Evolutionary conservation across 2,888 invertebrate species (phyloP), one percentile per base, ranked within the genome.

Genomic region (Carpatolechia fugitivella): DNA sequence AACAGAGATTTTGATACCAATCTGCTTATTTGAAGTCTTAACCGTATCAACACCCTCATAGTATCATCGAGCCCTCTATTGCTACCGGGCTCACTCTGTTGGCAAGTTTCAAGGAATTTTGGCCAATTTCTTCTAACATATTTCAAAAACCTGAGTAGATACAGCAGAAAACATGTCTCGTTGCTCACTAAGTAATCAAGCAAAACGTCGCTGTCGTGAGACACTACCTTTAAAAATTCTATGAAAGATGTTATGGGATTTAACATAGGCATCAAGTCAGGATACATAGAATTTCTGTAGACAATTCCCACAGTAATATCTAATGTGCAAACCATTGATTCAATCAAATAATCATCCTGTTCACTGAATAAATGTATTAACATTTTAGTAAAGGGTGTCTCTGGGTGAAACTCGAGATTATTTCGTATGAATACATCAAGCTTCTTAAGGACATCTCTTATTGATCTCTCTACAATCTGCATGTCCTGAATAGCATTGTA

Each of bases 301-400:
- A 95, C 95, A 55, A 97, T 94, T 38, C 96, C 97, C 20, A 95
- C 94, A 0, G 95, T 96, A 46, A 97, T 96, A 79, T 97, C 97
- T 49, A 97, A 82, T 35, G 96, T 96, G 78, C 97, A 97, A 6
- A 97, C 95, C 97, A 97, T 97, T 2, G 96, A 95, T 87, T 97
- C 97, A 56, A 97, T 95, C 65, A 97, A 85, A 70, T 96, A 96
- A 81, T 97, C 97, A 74, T 97, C 97, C 78, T 97, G 97, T 81
- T 97, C 97, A 68, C 95, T 95, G 72, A 97, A 97, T 56, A 97
- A 86, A 78, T 96, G 95, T 56, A 97, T 95, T 51, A 97, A 91
- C 92, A 97, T 95, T 83, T 97, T 96, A 0, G 96, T 96, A 64
- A 97, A 93, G 16, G 95, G 94, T 61, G 96, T 95, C 77, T 96